phyloP scores from a whole-genome alignment of 2,113 vertebrate genomes.

The Grus americana region DNA sequence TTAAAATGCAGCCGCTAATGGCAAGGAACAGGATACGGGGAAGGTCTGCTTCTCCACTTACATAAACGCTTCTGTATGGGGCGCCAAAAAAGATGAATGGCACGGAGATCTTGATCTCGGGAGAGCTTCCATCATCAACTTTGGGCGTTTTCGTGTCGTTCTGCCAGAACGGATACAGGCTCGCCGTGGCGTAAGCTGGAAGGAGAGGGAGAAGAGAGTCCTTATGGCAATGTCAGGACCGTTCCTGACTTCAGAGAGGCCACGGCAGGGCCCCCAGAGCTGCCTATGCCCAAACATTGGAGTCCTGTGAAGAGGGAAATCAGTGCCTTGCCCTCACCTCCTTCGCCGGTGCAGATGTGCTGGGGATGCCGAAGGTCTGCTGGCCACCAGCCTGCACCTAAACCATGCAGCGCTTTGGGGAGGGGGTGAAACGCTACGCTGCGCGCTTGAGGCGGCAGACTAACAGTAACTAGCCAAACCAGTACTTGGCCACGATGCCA shows the following conservation, averaged over 20 bases:
- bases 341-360: fast-evolving
- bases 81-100: conserved; percentile 88
- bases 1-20: conserved; percentile 54
- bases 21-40: background rate
- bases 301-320: background rate
- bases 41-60: conserved; percentile 73
- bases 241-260: background rate
- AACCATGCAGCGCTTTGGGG: fast-evolving
- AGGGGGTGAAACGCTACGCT: background rate
- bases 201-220: background rate
- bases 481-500: background rate
- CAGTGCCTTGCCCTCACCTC: background rate
- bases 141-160: conserved; percentile 90
- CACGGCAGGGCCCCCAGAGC: fast-evolving
- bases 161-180: conserved; percentile 86
- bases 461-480: background rate
- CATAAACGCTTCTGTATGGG: conserved; percentile 89
- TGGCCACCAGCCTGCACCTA: background rate
- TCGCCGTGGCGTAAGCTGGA: conserved; percentile 79
- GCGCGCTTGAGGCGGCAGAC: background rate
- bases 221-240: background rate
- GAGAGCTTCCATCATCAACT: conserved; percentile 96
- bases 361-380: background rate
- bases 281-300: too few relatives aligned
- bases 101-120: conserved; percentile 85